Evolutionary conservation across 2,888 invertebrate species (phyloP), one percentile per base, ranked within the genome.

Genomic region (Ormyrus pomaceus): DNA sequence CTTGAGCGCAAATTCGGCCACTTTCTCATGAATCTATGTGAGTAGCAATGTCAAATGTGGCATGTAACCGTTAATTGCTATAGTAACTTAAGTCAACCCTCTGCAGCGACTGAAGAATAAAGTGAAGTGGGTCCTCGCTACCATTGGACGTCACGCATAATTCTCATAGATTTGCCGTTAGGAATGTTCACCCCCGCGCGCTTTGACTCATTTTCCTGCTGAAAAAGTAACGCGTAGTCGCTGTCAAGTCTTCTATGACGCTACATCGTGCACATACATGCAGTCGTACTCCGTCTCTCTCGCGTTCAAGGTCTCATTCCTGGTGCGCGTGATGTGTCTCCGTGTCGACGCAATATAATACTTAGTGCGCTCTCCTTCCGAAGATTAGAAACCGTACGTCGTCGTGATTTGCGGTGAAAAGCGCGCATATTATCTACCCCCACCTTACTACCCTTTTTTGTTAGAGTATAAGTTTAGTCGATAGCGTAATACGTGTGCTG

Each of bases 221-320:
- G 34, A 34, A 34, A 34, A 48, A 74, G 56, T 48, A 13, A 46
- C 48, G 56, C n/a, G 10, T 46, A 62, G 11, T 4, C 45, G 45
- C 10, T 6, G 46, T 3, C 10, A 53, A 53, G 7, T 5, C 71
- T 51, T 59, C 19, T 71, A 50, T 61, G 50, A 51, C 51, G n/a
- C 70, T 71, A 8, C 34, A 4, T 34, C 34, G 34, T 34, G 34
- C 34, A 34, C 34, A 4, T 34, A 34, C 34, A 34, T 34, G 34
- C 34, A 34, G 34, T 34, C 34, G 34, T 34, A 34, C 34, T 45
- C 8, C 10, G 11, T 58, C 34, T 74, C 66, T n/a, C 51, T 70
- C 48, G 7, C 58, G 2, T 2, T 73, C 75, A 76, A 76, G 76
- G 76, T 62, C 55, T 74, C 65, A 34, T 65, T 53, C 45, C 46